A percentile compares a stretch with the other conserved stretches of the same genome.
Conservation (phyloP, 2,113 vertebrate species). For the Anoura caudifer region DNA sequence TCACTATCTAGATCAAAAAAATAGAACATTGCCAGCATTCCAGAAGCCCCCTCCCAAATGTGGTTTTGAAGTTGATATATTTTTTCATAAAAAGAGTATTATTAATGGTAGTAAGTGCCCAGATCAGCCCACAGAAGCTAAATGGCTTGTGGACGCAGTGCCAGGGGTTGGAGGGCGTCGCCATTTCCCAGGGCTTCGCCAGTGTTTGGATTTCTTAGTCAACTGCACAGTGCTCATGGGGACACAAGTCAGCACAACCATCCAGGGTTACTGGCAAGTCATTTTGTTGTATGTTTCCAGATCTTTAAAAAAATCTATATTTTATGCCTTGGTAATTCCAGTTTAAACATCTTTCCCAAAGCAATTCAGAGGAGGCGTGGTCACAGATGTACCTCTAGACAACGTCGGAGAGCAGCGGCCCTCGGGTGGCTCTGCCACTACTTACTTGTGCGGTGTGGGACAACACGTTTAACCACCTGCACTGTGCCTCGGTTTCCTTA, state of each 20-base stretch:
- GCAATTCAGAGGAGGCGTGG: neutral
- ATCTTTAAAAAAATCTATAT: neutral
- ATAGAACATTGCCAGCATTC: fast-evolving
- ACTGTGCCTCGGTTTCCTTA: neutral
- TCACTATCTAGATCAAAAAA: neutral
- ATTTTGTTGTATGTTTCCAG: neutral
- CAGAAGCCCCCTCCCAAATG: neutral
- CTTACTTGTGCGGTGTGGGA: neutral
- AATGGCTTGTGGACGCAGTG: neutral
- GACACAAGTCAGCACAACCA: neutral
- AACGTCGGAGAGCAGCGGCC: neutral
- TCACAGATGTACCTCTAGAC: neutral
- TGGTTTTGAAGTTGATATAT: neutral
- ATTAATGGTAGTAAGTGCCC: neutral
- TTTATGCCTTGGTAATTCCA: neutral
- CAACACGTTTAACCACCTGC: neutral
- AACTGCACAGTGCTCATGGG: neutral
- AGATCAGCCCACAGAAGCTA: neutral
- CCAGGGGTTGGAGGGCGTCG: neutral
- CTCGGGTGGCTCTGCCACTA: neutral
- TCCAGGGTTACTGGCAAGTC: neutral
- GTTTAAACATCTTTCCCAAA: neutral
- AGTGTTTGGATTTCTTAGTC: neutral
- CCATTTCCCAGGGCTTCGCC: neutral
- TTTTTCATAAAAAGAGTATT: constrained; percentile 1